A percentile compares a stretch with the other conserved stretches of the same genome.
Evolutionary conservation across 2,888 invertebrate genomes (phyloP).

Genomic region (Pristionchus japonicus): DNA sequence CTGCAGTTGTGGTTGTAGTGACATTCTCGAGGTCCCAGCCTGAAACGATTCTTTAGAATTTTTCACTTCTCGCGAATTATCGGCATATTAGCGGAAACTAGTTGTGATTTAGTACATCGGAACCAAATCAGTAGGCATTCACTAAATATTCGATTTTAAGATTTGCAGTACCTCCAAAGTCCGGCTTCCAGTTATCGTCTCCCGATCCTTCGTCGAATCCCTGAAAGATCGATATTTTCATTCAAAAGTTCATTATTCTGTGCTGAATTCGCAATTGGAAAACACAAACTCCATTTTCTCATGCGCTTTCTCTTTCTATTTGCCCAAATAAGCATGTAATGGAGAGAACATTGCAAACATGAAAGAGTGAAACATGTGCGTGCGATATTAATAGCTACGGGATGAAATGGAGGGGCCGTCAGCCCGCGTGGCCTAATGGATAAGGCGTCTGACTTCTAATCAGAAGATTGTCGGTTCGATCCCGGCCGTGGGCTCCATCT

Average conservation of each 20-base stretch:
- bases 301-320: too few relatives aligned
- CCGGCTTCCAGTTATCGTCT: constrained; percentile 23
- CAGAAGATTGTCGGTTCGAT: constrained; percentile 59
- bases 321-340: too few relatives aligned
- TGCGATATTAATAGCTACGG: not conserved
- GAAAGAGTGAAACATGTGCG: not conserved
- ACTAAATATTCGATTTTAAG: too few relatives aligned
- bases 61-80: not conserved
- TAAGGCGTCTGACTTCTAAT: constrained; percentile 61
- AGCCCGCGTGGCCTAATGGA: constrained; percentile 57
- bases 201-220: constrained; percentile 11
- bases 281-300: too few relatives aligned
- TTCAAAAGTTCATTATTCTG: not conserved
- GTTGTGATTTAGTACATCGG: too few relatives aligned
- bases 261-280: too few relatives aligned
- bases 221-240: not conserved
- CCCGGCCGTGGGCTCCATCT: constrained; percentile 50
- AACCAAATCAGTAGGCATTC: too few relatives aligned
- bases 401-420: not conserved
- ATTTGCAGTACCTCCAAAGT: constrained; percentile 4
- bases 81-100: too few relatives aligned
- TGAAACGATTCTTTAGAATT: not conserved
- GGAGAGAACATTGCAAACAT: too few relatives aligned
- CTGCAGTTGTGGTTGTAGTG: not conserved
- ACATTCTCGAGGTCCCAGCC: not conserved